A percentile compares a stretch with the other conserved stretches of the same genome.
Conservation (phyloP, 2,797 vertebrate species). For the Tarsius wallacei region DNA sequence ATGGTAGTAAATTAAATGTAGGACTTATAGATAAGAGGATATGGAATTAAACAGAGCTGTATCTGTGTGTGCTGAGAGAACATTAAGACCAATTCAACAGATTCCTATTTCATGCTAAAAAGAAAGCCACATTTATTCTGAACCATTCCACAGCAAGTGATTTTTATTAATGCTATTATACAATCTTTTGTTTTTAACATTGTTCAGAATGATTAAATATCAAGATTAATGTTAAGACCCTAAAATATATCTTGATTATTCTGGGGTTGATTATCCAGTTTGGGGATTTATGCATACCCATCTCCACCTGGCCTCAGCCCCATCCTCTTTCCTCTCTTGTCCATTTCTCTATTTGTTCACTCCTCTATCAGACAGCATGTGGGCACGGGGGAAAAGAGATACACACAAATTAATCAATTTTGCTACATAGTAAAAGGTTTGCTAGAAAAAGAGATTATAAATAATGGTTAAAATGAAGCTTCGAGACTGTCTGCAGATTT, state of each 20-base stretch:
- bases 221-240: slow-evolving; percentile 72
- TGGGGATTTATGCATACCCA: slow-evolving; percentile 46
- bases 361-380: slow-evolving; percentile 61
- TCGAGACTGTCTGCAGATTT: slow-evolving; percentile 78
- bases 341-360: slow-evolving; percentile 66
- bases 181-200: slow-evolving; percentile 75
- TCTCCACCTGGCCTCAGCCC: slow-evolving; percentile 28
- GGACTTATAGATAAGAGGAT: slow-evolving; percentile 84
- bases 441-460: slow-evolving; percentile 80
- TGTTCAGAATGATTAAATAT: slow-evolving; percentile 72
- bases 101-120: slow-evolving; percentile 77
- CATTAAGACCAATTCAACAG: slow-evolving; percentile 59
- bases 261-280: slow-evolving; percentile 70
- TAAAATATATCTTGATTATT: slow-evolving; percentile 76
- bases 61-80: slow-evolving; percentile 67
- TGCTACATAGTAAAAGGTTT: slow-evolving; percentile 78
- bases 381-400: slow-evolving; percentile 45
- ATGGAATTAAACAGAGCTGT: slow-evolving; percentile 82
- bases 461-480: slow-evolving; percentile 81
- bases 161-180: slow-evolving; percentile 78
- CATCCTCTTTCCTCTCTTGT: slow-evolving; percentile 56
- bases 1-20: slow-evolving; percentile 83
- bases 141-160: slow-evolving; percentile 67
- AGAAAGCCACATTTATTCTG: slow-evolving; percentile 71
- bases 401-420: slow-evolving; percentile 80